Evolutionary conservation across 2,113 vertebrate species (phyloP).

Genomic region (Tyto alba): DNA sequence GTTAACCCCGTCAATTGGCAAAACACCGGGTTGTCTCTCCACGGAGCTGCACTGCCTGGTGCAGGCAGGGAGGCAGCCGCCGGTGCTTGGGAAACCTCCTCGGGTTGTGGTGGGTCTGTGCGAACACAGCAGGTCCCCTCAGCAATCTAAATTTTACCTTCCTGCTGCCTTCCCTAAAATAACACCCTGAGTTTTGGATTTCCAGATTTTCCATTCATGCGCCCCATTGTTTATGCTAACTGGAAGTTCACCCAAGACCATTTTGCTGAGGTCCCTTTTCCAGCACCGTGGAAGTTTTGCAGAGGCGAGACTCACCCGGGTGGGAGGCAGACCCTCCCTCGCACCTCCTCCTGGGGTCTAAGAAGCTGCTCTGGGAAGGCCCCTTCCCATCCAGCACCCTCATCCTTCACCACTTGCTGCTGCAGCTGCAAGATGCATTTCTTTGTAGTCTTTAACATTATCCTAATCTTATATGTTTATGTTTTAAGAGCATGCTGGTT

Average conservation of each 20-base stretch:
- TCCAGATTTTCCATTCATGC: background rate
- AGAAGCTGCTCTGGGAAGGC: background rate
- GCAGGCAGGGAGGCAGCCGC: background rate
- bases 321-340: background rate
- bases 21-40: rapidly evolving
- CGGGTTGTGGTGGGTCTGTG: background rate
- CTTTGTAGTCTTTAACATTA: background rate
- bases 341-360: background rate
- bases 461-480: no score
- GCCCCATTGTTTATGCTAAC: background rate
- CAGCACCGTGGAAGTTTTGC: background rate
- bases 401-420: background rate
- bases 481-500: background rate
- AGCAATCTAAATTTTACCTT: background rate
- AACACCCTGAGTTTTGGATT: background rate
- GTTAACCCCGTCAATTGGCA: no score
- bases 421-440: background rate
- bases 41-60: background rate
- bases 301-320: background rate
- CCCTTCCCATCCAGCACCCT: background rate
- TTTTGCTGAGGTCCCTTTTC: background rate
- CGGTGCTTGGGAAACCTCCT: background rate
- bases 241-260: background rate
- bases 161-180: background rate
- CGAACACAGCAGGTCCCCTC: background rate